These are phyloP conservation scores for Holothuria leucospilota DNA, from an alignment of 53 echinoderm and acorn worm species.

Conservation along the genomic window DNA sequence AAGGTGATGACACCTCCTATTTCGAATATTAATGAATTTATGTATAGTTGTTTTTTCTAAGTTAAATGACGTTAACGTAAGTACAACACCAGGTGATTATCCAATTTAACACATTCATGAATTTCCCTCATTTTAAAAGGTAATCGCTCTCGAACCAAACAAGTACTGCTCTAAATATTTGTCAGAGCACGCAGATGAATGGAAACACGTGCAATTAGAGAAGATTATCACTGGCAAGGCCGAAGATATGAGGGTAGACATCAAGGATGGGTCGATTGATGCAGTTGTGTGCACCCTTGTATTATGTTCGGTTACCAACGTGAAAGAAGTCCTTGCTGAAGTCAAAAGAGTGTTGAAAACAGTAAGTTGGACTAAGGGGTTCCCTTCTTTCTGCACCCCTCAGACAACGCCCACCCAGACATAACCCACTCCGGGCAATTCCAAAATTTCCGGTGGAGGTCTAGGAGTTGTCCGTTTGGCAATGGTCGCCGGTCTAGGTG, in stretches of 20 bases:
- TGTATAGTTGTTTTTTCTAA: too few relatives aligned
- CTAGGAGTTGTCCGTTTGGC: too few relatives aligned
- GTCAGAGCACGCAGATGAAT: slow-evolving; percentile 8
- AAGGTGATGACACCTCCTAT: too few relatives aligned
- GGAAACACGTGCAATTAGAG: slow-evolving; percentile 8
- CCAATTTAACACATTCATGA: background rate
- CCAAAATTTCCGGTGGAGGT: too few relatives aligned
- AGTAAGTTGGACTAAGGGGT: background rate
- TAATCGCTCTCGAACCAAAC: slow-evolving; percentile 21
- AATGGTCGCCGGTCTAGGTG: too few relatives aligned
- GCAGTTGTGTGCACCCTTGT: slow-evolving; percentile 25
- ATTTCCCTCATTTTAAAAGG: background rate
- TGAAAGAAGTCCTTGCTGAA: background rate
- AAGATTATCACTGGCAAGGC: background rate
- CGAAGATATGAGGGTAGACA: background rate
- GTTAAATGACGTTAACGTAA: too few relatives aligned
- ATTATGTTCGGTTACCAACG: background rate
- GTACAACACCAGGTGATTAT: too few relatives aligned
- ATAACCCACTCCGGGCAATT: too few relatives aligned
- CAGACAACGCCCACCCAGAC: too few relatives aligned
- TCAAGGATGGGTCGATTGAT: background rate
- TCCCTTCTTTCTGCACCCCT: too few relatives aligned
- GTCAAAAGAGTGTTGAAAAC: slow-evolving; percentile 20
- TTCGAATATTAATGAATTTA: too few relatives aligned
- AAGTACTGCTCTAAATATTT: slow-evolving; percentile 12